Conservation (phyloP, 2,797 vertebrate species). For the Erethizon dorsatum region DNA sequence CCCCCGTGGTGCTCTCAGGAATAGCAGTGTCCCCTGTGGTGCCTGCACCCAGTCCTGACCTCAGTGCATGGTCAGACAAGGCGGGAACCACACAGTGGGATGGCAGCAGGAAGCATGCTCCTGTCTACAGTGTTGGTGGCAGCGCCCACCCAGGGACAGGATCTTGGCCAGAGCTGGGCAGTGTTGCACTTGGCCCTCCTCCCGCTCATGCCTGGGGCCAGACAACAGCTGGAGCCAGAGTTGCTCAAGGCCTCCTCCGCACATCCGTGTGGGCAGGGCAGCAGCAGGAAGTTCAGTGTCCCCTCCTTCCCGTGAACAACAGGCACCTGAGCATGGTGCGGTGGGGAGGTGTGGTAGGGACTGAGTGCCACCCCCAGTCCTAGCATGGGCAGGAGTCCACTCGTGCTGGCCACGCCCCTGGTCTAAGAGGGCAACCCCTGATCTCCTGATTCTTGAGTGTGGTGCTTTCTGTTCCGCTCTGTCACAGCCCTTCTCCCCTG, state of each 20-base stretch:
- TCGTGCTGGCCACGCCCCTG: no score
- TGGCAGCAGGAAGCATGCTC: not conserved
- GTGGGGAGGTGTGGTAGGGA: not conserved
- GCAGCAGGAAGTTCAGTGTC: not conserved
- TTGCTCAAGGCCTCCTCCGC: no score
- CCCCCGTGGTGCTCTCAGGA: not conserved
- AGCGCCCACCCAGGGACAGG: no score
- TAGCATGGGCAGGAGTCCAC: not conserved
- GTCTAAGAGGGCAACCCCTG: not conserved
- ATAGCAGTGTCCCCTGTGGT: not conserved
- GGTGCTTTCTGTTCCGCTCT: not conserved
- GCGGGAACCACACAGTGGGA: not conserved
- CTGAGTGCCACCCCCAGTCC: not conserved
- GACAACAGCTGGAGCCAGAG: not conserved
- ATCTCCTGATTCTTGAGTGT: not conserved
- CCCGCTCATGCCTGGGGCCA: no score
- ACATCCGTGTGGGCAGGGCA: no score
- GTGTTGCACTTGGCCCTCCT: not conserved
- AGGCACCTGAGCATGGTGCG: accelerated
- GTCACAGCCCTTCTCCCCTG: not conserved
- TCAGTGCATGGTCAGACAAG: not conserved
- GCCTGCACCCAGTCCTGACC: not conserved
- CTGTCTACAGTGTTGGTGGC: no score
- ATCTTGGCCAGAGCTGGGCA: not conserved
- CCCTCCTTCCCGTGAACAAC: not conserved